phyloP scores from a whole-genome alignment of 2,113 vertebrate species.

The Cochlearius cochlearius region DNA sequence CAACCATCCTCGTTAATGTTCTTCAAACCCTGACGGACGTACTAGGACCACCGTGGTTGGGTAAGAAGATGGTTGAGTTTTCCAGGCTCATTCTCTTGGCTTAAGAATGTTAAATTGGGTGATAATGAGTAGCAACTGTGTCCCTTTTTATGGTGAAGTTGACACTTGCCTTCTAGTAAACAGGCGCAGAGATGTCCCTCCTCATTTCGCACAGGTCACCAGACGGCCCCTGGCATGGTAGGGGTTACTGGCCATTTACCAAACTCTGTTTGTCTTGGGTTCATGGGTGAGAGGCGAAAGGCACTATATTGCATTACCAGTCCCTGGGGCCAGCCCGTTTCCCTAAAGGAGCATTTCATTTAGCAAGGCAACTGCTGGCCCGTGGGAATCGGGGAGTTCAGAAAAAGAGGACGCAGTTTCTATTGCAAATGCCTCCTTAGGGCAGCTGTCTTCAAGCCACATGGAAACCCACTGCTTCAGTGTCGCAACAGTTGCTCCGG shows the following conservation, averaged over 20 bases:
- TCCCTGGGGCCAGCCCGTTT: not conserved
- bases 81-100: not conserved
- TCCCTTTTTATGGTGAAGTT: constrained; percentile 35
- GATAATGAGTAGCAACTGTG: constrained; percentile 15
- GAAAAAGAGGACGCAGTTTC: not conserved
- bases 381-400: not conserved
- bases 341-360: constrained; percentile 40
- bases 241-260: constrained; percentile 55
- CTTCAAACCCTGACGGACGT: not conserved
- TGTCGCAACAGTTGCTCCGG: not conserved
- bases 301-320: constrained; percentile 14
- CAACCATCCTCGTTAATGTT: constrained; percentile 10
- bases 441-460: constrained; percentile 21
- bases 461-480: not conserved
- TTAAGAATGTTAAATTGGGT: constrained; percentile 49
- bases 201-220: constrained; percentile 53
- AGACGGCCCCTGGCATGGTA: constrained; percentile 16
- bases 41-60: not conserved
- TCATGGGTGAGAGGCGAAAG: constrained; percentile 56
- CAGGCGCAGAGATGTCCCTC: constrained; percentile 45
- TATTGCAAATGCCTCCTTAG: not conserved
- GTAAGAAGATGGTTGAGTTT: constrained; percentile 3
- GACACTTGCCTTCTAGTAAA: constrained; percentile 53
- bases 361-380: not conserved
- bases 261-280: constrained; percentile 59